These are phyloP conservation scores for Rhyacophila evoluta DNA, from an alignment of 2,888 invertebrate genomes.

Conservation along the genomic window DNA sequence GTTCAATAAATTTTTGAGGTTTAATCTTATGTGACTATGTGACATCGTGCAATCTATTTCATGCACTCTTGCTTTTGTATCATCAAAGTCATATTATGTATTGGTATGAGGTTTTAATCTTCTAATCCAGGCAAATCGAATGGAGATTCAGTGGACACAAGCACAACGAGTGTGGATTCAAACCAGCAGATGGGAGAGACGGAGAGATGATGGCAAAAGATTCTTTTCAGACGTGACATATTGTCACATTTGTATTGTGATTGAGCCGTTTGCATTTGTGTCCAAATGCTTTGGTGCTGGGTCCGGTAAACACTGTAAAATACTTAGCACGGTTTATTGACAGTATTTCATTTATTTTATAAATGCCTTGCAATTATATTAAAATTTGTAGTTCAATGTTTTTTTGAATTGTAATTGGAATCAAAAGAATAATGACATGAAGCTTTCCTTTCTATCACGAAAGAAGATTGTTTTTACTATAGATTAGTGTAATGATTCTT, in stretches of 20 bases:
- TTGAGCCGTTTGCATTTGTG: conserved; percentile 24
- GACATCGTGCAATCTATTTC: too few species aligned
- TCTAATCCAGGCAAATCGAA: conserved; percentile 52
- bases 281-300: conserved; percentile 45
- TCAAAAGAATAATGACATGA: too few species aligned
- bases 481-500: too few species aligned
- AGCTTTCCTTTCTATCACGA: too few species aligned
- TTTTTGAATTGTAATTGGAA: too few species aligned
- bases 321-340: conserved; percentile 50
- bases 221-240: conserved; percentile 60
- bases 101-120: conserved; percentile 39
- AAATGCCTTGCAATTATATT: too few species aligned
- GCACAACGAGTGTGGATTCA: conserved; percentile 54
- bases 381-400: too few species aligned
- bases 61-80: too few species aligned
- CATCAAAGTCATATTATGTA: background rate
- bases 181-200: conserved; percentile 52
- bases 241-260: conserved; percentile 57
- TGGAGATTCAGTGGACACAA: conserved; percentile 53
- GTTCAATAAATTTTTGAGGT: too few species aligned
- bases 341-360: background rate
- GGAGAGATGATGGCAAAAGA: conserved; percentile 55
- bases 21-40: too few species aligned
- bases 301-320: conserved; percentile 47
- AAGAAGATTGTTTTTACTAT: too few species aligned